phyloP scores from a whole-genome alignment of 2,888 invertebrate genomes.

The Nymphalis polychloros region DNA sequence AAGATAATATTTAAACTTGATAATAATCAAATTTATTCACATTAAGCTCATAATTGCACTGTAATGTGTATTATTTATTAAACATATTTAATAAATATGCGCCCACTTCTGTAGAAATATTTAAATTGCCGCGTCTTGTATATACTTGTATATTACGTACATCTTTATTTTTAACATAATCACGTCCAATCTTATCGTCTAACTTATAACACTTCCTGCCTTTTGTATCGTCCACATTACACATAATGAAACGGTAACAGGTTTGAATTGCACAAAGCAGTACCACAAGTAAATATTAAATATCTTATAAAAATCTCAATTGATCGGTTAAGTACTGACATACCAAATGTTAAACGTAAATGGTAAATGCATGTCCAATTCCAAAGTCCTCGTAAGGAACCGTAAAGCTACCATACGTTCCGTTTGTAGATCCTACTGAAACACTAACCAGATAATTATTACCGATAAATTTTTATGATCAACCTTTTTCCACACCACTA shows the following conservation, averaged over 20 bases:
- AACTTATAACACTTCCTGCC: too few relatives aligned
- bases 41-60: slow-evolving; percentile 32
- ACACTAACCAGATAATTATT: not conserved
- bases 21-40: slow-evolving; percentile 40
- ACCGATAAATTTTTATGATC: not conserved
- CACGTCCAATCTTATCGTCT: too few relatives aligned
- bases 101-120: slow-evolving; percentile 21
- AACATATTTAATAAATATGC: slow-evolving; percentile 31
- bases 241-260: too few relatives aligned
- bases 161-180: slow-evolving; percentile 1
- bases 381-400: too few relatives aligned
- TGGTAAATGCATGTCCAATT: too few relatives aligned
- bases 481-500: slow-evolving; percentile 10
- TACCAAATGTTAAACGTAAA: too few relatives aligned
- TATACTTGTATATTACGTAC: not conserved
- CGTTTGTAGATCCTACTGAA: too few relatives aligned
- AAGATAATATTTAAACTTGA: slow-evolving; percentile 38
- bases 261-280: too few relatives aligned
- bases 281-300: too few relatives aligned
- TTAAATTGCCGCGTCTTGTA: slow-evolving; percentile 12
- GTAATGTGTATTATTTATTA: slow-evolving; percentile 36
- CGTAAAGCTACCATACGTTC: not conserved
- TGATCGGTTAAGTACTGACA: too few relatives aligned
- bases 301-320: too few relatives aligned
- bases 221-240: too few relatives aligned